Evolutionary conservation across 2,113 vertebrate genomes (phyloP).

Genomic region (Macrotis lagotis): DNA sequence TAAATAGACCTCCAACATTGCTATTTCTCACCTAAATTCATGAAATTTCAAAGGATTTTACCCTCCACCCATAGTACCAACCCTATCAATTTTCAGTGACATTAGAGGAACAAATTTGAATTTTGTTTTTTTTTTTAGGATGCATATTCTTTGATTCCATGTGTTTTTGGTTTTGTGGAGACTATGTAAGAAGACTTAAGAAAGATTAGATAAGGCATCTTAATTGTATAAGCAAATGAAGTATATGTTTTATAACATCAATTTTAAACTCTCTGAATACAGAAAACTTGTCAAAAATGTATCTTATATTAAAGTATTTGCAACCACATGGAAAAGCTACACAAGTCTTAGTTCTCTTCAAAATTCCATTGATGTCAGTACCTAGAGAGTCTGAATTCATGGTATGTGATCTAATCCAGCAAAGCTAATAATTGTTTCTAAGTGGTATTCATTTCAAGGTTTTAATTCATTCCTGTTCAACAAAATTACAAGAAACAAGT

Average conservation of each 20-base stretch:
- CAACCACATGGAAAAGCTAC: constrained; percentile 11
- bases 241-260: background rate
- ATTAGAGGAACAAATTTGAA: constrained; percentile 56
- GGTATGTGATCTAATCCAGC: background rate
- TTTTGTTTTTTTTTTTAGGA: constrained; percentile 64
- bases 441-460: background rate
- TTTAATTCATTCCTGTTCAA: background rate
- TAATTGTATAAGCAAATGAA: constrained; percentile 43
- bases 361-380: constrained; percentile 18
- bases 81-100: constrained; percentile 60
- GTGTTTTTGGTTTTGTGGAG: constrained; percentile 66
- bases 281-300: constrained; percentile 38
- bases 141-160: constrained; percentile 63
- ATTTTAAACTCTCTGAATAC: background rate
- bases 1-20: constrained; percentile 8
- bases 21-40: background rate
- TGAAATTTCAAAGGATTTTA: constrained; percentile 27
- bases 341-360: background rate
- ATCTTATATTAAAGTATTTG: background rate
- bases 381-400: background rate
- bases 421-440: background rate
- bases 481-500: background rate
- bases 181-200: constrained; percentile 55
- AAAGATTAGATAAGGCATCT: constrained; percentile 57
- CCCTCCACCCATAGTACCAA: background rate